Conservation (phyloP, 92 coral and sea anemone species). For the Porites divaricata region DNA sequence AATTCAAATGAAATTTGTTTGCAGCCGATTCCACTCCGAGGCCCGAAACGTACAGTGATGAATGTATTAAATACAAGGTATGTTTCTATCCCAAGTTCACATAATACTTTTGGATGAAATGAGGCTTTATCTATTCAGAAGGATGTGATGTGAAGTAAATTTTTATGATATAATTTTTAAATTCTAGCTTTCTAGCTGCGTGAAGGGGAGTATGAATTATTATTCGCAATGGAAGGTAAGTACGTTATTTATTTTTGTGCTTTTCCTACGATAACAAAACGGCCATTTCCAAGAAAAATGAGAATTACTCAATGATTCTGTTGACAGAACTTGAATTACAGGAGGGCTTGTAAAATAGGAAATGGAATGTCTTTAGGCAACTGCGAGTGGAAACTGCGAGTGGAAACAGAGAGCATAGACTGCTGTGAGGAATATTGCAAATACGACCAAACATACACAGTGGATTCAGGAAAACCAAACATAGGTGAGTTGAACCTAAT, state of each 20-base stretch:
- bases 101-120: neutral
- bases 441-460: neutral
- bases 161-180: neutral
- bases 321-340: neutral
- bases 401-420: neutral
- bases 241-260: neutral
- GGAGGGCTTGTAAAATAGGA: constrained; percentile 5
- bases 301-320: neutral
- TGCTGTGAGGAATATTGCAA: constrained; percentile 16
- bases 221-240: neutral
- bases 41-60: neutral
- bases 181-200: constrained; percentile 11
- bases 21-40: neutral
- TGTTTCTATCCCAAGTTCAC: neutral
- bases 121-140: neutral
- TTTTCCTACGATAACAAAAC: too few species aligned
- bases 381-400: neutral
- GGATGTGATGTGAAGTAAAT: neutral
- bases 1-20: neutral
- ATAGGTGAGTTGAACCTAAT: constrained; percentile 4
- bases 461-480: neutral
- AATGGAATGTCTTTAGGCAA: neutral
- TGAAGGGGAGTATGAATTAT: too few species aligned
- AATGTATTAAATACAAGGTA: constrained; percentile 22
- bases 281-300: neutral